A percentile compares a stretch with the other conserved stretches of the same genome.
phyloP scores from a whole-genome alignment of 2,113 vertebrate genomes.

The Henicopernis longicauda region DNA sequence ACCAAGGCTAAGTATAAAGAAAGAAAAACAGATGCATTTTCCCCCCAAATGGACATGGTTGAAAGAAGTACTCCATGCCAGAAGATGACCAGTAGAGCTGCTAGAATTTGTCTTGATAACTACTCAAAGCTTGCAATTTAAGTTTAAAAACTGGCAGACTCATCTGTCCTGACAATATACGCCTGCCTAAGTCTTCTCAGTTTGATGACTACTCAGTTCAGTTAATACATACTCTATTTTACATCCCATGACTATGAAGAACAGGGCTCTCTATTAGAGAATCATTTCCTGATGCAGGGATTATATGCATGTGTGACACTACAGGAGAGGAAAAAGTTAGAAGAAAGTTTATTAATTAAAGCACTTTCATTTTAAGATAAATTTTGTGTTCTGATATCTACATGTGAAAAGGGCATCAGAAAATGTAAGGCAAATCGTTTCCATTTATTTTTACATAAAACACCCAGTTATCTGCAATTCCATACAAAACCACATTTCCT shows the following conservation, averaged over 20 bases:
- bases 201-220: not conserved
- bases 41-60: not conserved
- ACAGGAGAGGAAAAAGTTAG: not conserved
- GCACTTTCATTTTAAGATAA: not conserved
- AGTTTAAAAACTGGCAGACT: not conserved
- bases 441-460: not conserved
- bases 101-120: not conserved
- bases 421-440: not conserved
- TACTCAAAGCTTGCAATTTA: not conserved
- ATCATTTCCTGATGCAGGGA: not conserved
- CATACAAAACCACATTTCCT: not conserved
- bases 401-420: not conserved
- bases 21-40: not conserved
- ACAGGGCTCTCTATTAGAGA: not conserved
- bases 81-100: not conserved
- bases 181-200: not conserved
- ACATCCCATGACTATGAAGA: not conserved
- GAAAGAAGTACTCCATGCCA: not conserved
- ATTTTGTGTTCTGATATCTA: not conserved
- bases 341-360: not conserved
- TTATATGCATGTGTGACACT: rapidly evolving
- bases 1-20: not conserved
- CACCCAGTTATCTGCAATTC: not conserved
- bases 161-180: not conserved
- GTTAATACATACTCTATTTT: not conserved